These are phyloP conservation scores for Cebus imitator DNA, from an alignment of 2,113 vertebrate genomes.

Conservation along the genomic window DNA sequence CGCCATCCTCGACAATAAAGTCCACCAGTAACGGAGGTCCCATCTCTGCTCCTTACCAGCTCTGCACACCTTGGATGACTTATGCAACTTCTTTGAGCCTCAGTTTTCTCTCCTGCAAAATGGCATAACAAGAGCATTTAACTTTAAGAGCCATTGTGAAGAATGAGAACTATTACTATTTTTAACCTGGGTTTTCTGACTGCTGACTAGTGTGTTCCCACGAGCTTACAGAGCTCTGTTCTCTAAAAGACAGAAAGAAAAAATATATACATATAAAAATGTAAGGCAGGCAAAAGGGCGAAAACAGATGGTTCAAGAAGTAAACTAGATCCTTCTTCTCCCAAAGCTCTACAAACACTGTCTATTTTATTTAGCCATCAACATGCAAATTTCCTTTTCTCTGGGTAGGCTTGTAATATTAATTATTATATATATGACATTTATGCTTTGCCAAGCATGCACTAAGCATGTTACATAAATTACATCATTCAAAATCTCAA, in stretches of 20 bases:
- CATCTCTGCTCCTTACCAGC: not conserved
- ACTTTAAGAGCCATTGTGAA: not conserved
- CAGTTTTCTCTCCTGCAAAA: not conserved
- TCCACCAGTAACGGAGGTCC: not conserved
- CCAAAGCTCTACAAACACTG: not conserved
- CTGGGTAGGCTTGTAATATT: not conserved
- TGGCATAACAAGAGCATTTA: not conserved
- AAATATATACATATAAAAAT: not conserved
- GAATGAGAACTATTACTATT: not conserved
- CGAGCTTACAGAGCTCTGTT: not conserved
- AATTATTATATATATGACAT: not conserved
- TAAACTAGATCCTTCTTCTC: not conserved
- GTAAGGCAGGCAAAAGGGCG: not conserved
- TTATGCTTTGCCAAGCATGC: not conserved
- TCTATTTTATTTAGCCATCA: not conserved
- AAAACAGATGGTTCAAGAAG: conserved; percentile 24
- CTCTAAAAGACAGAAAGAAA: not conserved
- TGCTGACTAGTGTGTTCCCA: not conserved
- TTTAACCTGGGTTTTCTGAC: not conserved
- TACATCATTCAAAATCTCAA: not conserved
- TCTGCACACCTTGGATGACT: not conserved
- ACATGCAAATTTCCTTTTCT: not conserved
- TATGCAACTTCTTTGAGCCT: not conserved
- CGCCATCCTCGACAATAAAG: not conserved
- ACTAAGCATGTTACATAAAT: not conserved